Evolutionary conservation across 2,113 vertebrate genomes (phyloP), one percentile per base, ranked within the genome.

Genomic region (Petrocephalus zakoni): DNA sequence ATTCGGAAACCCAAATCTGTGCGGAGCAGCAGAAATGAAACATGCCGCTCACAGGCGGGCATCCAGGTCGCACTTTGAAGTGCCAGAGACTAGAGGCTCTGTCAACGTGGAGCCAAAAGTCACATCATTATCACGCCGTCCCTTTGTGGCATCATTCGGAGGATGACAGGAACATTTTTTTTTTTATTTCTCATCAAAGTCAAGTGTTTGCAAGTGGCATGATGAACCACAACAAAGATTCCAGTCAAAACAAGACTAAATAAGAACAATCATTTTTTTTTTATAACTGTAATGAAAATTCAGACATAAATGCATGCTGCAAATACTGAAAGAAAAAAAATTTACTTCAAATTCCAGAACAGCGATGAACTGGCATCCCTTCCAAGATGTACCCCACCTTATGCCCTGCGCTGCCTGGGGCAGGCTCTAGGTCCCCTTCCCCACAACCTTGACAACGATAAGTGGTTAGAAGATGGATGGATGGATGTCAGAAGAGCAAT

Each of bases 1-100:
- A 89, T 89, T 83, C 53, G 15, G 37, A 49, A 49, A 53, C 84
- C 88, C 53, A 56, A 89, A 89, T 89, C 84, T 86, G 53, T 25
- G 5, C 42, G 21, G 29, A 88, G 83, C 56, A 64, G 83, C 64
- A 58, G 51, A 46, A 89, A 72, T 42, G 29, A 56, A 56, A n/a
- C 52, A 1, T 56, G 68, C 61, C 56, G 55, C 25, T 37, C 55
- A 46, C 19, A 58, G 52, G 25, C 19, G 22, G 15, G 19, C 51
- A 55, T 21, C 25, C 19, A 37, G 46, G 58, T 49, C 21, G 51
- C 21, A 10, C 47, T 29, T n/a, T 68, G 37, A 68, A 34, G 42
- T 53, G 42, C 22, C 88, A 46, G 53, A 72, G 22, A 49, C 29
- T 19, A n/a, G 47, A n/a, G 29, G 55, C 47, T 89, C 83, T 75